These are phyloP conservation scores for Darevskia mixta DNA, from an alignment of 2,797 vertebrate species.

Conservation along the genomic window DNA sequence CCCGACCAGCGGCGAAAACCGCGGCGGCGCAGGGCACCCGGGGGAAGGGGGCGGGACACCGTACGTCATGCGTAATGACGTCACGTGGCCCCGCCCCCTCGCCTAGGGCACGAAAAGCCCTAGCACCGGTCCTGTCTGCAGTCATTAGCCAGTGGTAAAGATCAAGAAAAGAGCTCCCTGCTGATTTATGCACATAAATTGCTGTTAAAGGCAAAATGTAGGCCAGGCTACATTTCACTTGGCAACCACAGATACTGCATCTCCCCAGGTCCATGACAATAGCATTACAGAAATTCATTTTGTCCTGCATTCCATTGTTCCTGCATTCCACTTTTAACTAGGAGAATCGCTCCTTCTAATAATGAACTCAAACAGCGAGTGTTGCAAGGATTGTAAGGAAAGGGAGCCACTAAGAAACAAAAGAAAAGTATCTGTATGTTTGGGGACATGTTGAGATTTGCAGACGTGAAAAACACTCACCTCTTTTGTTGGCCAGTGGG, in stretches of 20 bases:
- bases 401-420: background rate
- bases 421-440: background rate
- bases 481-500: too few relatives aligned
- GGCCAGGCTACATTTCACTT: background rate
- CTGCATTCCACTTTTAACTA: background rate
- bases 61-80: too few relatives aligned
- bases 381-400: background rate
- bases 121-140: too few relatives aligned
- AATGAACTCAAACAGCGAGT: background rate
- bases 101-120: too few relatives aligned
- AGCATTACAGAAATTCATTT: background rate
- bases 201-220: background rate
- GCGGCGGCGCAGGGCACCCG: too few relatives aligned
- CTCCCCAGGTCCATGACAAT: background rate
- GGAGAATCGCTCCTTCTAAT: background rate
- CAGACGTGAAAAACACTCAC: too few relatives aligned
- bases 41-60: too few relatives aligned
- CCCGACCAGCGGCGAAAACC: too few relatives aligned
- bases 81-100: too few relatives aligned
- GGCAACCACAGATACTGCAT: background rate
- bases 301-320: background rate
- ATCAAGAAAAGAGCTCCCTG: background rate
- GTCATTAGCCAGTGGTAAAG: too few relatives aligned
- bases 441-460: background rate
- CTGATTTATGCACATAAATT: background rate